Percentiles rank a stretch among this genome's conserved stretches.
Conservation (phyloP, 2,797 vertebrate species). For the Pangasius sanitwongsei region DNA sequence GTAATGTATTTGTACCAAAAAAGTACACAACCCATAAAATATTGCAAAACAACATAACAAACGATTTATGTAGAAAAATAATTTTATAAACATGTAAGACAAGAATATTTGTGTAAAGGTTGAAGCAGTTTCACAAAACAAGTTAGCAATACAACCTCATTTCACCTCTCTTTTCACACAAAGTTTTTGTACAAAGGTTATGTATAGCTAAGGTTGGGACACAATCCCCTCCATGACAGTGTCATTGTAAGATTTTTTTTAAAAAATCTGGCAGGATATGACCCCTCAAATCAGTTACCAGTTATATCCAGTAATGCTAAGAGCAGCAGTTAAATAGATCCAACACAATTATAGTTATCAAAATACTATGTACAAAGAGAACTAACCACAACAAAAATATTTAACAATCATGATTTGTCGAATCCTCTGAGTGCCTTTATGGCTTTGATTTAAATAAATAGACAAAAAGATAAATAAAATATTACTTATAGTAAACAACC, state of each 20-base stretch:
- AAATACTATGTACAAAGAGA: slow-evolving; percentile 24
- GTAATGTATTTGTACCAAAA: neutral
- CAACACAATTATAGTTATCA: slow-evolving; percentile 25
- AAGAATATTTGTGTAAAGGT: neutral
- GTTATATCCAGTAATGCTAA: slow-evolving; percentile 14
- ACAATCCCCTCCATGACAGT: neutral
- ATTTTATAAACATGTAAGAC: slow-evolving; percentile 38
- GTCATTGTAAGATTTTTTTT: neutral
- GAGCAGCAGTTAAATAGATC: slow-evolving; percentile 10
- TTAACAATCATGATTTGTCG: neutral
- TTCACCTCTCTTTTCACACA: neutral
- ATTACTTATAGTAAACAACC: neutral
- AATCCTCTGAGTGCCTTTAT: slow-evolving; percentile 39
- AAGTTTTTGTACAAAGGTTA: neutral
- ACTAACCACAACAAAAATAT: neutral
- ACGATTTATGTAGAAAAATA: slow-evolving; percentile 49
- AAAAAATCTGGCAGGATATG: neutral
- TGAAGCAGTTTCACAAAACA: slow-evolving; percentile 29
- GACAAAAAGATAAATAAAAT: slow-evolving; percentile 44
- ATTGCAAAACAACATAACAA: slow-evolving; percentile 14
- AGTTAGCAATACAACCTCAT: slow-evolving; percentile 22
- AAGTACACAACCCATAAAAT: neutral
- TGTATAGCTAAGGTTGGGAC: neutral
- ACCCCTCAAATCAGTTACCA: neutral
- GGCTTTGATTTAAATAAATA: slow-evolving; percentile 43